These are phyloP conservation scores for Drosophila equinoxialis DNA, from an alignment of 1,140 invertebrate genomes.

Conservation along the genomic window DNA sequence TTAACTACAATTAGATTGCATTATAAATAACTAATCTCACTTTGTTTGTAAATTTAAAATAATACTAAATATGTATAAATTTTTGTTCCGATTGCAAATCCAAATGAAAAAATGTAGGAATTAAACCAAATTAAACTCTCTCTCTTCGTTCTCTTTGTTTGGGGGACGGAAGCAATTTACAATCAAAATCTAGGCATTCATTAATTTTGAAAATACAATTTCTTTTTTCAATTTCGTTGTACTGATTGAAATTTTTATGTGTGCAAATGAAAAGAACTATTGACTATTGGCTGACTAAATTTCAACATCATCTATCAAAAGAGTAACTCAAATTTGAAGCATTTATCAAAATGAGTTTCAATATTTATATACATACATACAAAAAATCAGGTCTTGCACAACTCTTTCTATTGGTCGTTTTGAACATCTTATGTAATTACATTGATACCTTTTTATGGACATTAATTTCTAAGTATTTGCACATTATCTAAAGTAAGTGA, in stretches of 20 bases:
- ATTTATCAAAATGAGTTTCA: not conserved
- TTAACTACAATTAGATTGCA: constrained; percentile 73
- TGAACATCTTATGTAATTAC: constrained; percentile 45
- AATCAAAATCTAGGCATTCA: constrained; percentile 49
- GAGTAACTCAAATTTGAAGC: not conserved
- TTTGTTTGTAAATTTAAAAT: constrained; percentile 50
- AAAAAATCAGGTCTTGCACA: constrained; percentile 47
- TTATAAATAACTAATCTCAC: constrained; percentile 66
- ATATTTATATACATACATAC: constrained; percentile 13
- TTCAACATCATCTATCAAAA: constrained; percentile 34
- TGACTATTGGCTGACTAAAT: too few species aligned
- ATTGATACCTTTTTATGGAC: constrained; percentile 48
- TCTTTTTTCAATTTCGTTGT: constrained; percentile 47
- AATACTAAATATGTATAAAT: constrained; percentile 57
- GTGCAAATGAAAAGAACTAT: not conserved
- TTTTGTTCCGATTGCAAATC: constrained; percentile 43
- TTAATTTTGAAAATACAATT: constrained; percentile 38
- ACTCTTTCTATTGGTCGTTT: constrained; percentile 48
- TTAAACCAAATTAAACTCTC: not conserved
- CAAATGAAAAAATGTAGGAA: constrained; percentile 33
- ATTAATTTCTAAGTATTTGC: constrained; percentile 33
- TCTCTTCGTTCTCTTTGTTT: constrained; percentile 5
- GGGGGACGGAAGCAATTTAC: constrained; percentile 60
- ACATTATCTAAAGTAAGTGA: constrained; percentile 55
- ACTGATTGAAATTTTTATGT: constrained; percentile 3